Evolutionary conservation across 1,140 invertebrate species (phyloP), one percentile per base, ranked within the genome.

Genomic region (Polypedilum vanderplanki): DNA sequence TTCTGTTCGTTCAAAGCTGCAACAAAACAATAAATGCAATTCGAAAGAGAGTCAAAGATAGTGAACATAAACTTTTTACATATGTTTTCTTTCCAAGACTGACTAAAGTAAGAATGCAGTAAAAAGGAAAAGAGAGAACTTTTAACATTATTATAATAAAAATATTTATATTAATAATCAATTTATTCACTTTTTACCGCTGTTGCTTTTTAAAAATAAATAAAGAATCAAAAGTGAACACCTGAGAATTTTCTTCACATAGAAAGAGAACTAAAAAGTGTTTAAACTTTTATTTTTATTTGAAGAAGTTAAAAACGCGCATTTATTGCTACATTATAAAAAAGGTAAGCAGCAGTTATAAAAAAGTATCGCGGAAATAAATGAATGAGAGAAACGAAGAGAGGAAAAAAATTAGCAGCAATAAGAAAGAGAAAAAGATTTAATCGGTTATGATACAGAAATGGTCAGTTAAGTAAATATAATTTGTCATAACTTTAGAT

Each of bases 141-240:
- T 12, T 57, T 57, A 57, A 57, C 20, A 70, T 70, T 17, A 20
- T 70, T 22, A 70, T 70, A 70, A 70, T 70, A 70, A 70, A 70
- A 18, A 70, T 70, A 70, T 70, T 20, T 70, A 20, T 70, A 70
- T 70, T 70, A 70, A 70, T 70, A 70, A 70, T 70, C 65, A 70
- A 70, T 70, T 70, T 70, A 70, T 70, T 70, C 65, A 70, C 17
- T 70, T 70, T 70, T 70, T 70, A 22, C 20, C 20, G 65, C 65
- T 33, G 18, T 22, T 8, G 20, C 17, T 17, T 57, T 57, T 57
- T 57, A 57, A 57, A 57, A 57, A n/a, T 57, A 57, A 1, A 57
- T 1, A 57, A 57, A 57, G 46, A 57, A 20, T 9, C 9, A 70
- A 70, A 70, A 5, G 9, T 70, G 65, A 70, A 70, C 65, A 70